Evolutionary conservation across 53 echinoderm and acorn worm species (phyloP).

Genomic region (Patiria pectinifera): DNA sequence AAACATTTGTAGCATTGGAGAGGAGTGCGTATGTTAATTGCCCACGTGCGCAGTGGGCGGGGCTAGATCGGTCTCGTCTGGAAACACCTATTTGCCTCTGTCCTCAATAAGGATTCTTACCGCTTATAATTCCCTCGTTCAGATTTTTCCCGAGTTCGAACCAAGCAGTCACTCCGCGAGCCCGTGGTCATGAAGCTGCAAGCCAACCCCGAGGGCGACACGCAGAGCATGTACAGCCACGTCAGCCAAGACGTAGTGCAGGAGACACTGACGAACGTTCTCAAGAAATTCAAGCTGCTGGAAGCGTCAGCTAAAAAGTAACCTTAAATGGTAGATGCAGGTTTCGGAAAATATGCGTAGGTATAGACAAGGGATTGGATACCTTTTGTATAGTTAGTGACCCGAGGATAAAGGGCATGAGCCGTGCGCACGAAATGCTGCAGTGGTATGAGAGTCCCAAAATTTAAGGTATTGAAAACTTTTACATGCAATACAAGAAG

Average conservation of each 20-base stretch:
- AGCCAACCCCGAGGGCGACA: conserved; percentile 75
- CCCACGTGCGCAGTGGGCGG: too few species aligned
- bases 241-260: conserved; percentile 26
- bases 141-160: conserved; percentile 75
- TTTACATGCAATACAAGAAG: too few species aligned
- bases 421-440: too few species aligned
- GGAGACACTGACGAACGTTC: conserved; percentile 5
- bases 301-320: background rate
- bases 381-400: too few species aligned
- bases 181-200: conserved; percentile 66
- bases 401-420: too few species aligned
- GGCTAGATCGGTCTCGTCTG: too few species aligned
- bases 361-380: too few species aligned
- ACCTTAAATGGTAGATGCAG: background rate
- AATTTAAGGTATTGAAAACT: too few species aligned
- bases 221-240: conserved; percentile 51
- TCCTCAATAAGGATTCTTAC: background rate
- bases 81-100: too few species aligned
- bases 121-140: background rate
- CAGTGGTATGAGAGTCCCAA: too few species aligned
- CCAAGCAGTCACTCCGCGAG: conserved; percentile 76
- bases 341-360: background rate
- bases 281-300: conserved; percentile 25
- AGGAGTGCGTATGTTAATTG: too few species aligned
- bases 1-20: too few species aligned